These are phyloP conservation scores for Zeugodacus cucurbitae DNA, from an alignment of 1,140 invertebrate genomes.

Conservation along the genomic window DNA sequence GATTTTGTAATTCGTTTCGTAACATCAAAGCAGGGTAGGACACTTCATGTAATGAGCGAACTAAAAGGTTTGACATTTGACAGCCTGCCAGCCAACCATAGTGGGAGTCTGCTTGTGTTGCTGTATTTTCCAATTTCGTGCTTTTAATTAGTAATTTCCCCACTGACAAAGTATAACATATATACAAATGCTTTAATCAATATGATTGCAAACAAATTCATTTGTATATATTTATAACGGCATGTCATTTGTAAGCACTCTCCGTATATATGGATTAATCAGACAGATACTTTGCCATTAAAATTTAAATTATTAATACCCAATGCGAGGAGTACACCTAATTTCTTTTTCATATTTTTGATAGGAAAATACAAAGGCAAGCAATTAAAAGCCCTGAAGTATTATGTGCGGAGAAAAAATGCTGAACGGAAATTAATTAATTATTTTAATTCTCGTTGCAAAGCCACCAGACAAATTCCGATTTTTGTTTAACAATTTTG, in stretches of 20 bases:
- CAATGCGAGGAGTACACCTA: background rate
- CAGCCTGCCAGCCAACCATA: background rate
- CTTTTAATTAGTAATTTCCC: background rate
- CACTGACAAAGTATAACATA: background rate
- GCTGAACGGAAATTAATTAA: background rate
- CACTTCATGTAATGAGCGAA: background rate
- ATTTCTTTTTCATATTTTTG: background rate
- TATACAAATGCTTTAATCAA: background rate
- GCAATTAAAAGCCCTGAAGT: background rate
- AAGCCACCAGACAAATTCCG: background rate
- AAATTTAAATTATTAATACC: background rate
- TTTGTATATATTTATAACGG: no score
- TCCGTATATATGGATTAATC: no score
- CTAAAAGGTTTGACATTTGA: background rate
- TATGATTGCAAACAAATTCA: background rate
- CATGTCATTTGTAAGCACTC: no score
- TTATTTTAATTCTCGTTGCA: background rate
- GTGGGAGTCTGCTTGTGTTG: background rate
- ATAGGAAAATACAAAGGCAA: background rate
- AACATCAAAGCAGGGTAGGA: background rate
- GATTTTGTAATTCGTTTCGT: background rate
- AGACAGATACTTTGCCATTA: no score
- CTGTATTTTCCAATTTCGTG: background rate
- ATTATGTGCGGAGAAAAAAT: background rate
- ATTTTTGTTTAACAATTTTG: background rate